A percentile compares a stretch with the other conserved stretches of the same genome.
Conservation (phyloP, 1,140 invertebrate species). For the Neotoxoptera formosana region DNA sequence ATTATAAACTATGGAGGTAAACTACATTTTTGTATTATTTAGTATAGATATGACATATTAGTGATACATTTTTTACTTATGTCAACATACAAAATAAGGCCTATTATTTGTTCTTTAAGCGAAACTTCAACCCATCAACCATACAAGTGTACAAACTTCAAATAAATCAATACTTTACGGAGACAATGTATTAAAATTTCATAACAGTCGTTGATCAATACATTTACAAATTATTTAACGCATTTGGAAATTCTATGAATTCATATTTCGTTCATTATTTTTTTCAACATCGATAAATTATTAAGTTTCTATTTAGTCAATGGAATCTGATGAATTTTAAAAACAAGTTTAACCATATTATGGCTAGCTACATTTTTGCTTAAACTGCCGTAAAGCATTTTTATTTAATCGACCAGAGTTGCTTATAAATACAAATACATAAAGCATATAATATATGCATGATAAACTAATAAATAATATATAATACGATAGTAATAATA, state of each 20-base stretch:
- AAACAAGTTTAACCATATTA: neutral
- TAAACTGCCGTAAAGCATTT: neutral
- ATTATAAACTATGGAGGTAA: neutral
- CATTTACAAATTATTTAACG: neutral
- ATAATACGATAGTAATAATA: neutral
- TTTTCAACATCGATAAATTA: neutral
- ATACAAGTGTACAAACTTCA: neutral
- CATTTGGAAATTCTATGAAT: neutral
- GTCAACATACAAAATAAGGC: neutral
- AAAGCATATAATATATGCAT: neutral
- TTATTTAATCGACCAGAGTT: neutral
- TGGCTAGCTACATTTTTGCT: neutral
- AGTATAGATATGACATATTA: neutral
- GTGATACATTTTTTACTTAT: neutral
- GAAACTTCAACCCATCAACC: neutral
- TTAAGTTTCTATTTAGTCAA: neutral
- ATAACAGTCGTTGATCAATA: neutral
- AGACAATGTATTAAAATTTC: neutral
- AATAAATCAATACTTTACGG: neutral
- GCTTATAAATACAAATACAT: neutral
- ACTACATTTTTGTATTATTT: neutral
- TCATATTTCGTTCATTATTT: neutral
- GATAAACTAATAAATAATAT: neutral
- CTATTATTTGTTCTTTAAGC: neutral
- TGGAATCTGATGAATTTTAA: neutral